Evolutionary conservation across 2,888 invertebrate genomes (phyloP).

Genomic region (Nomada hirtipes): DNA sequence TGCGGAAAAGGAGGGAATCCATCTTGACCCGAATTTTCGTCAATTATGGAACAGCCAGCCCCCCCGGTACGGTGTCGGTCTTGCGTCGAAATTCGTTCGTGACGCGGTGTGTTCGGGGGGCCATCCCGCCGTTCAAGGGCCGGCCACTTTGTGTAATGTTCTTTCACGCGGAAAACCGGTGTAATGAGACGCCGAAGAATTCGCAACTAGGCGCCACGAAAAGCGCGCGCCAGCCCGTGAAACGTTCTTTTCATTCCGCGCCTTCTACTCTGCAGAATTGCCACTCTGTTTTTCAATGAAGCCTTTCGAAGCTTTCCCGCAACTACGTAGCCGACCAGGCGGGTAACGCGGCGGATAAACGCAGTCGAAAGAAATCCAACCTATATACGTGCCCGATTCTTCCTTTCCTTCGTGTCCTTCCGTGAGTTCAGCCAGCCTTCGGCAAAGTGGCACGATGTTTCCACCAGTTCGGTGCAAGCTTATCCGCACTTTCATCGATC

Average conservation of each 20-base stretch:
- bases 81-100: conserved; percentile 4
- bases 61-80: not conserved
- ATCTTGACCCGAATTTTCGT: conserved; percentile 14
- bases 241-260: conserved; percentile 72
- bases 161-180: conserved; percentile 73
- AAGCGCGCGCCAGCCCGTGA: conserved; percentile 65
- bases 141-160: conserved; percentile 66
- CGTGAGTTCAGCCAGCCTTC: not conserved
- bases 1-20: not conserved
- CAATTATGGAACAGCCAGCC: conserved; percentile 5
- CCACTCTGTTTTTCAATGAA: conserved; percentile 72
- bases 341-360: conserved; percentile 43
- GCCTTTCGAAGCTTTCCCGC: conserved; percentile 33
- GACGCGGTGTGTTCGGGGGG: not conserved
- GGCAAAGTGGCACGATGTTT: not conserved
- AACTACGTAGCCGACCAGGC: conserved; percentile 12
- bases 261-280: conserved; percentile 71
- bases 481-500: not conserved
- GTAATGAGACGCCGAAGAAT: conserved; percentile 79
- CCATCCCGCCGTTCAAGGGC: conserved; percentile 26
- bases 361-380: conserved; percentile 43
- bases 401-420: no score
- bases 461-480: not conserved
- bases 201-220: conserved; percentile 72
- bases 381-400: not conserved